A percentile compares a stretch with the other conserved stretches of the same genome.
These are phyloP conservation scores for Platyura marginata DNA, from an alignment of 1,140 invertebrate genomes.

Conservation along the genomic window DNA sequence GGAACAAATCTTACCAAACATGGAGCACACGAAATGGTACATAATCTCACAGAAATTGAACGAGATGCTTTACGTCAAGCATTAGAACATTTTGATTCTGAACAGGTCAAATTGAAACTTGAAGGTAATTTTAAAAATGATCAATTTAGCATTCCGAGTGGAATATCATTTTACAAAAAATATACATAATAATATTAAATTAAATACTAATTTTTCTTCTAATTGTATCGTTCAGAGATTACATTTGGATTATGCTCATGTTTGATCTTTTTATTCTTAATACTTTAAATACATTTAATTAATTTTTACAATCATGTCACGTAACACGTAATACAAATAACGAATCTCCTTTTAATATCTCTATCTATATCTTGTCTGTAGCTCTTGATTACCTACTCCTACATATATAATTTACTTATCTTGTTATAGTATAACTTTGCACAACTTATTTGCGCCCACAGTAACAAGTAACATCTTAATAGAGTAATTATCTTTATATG, in stretches of 20 bases:
- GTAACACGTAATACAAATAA: no score
- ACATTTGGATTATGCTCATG: no score
- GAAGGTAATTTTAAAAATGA: not conserved
- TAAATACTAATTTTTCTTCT: no score
- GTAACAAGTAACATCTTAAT: no score
- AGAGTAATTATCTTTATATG: no score
- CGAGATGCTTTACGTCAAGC: not conserved
- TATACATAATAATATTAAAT: not conserved
- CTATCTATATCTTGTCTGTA: no score
- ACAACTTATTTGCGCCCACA: no score
- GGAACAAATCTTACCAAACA: not conserved
- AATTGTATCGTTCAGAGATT: not conserved
- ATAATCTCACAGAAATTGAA: not conserved
- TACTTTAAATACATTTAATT: not conserved
- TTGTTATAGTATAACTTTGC: no score
- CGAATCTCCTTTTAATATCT: no score
- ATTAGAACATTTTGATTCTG: not conserved
- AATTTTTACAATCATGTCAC: not conserved
- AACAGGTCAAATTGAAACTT: not conserved
- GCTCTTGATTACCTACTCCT: no score
- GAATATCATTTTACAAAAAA: not conserved
- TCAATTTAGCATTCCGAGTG: not conserved
- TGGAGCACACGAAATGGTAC: not conserved
- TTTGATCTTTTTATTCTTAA: no score
- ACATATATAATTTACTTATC: no score